phyloP scores from a whole-genome alignment of 2,797 vertebrate species.

The Parambassis ranga region DNA sequence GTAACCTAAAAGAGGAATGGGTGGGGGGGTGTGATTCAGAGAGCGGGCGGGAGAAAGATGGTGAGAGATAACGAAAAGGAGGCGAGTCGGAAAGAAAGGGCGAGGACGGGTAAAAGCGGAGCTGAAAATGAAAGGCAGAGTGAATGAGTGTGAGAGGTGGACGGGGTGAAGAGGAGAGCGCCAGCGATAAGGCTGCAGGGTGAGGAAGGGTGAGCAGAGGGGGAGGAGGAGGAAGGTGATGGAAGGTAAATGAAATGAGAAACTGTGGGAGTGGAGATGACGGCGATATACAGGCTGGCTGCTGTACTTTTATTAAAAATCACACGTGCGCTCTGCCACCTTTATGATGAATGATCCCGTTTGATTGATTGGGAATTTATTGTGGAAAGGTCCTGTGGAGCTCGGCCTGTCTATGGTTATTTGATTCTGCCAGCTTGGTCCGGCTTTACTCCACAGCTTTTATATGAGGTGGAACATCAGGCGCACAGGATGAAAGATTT shows the following conservation, averaged over 20 bases:
- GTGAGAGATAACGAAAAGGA: conserved; percentile 32
- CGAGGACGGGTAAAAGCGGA: conserved; percentile 35
- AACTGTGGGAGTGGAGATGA: conserved; percentile 24
- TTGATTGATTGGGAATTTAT: conserved; percentile 35
- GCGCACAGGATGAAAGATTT: background rate
- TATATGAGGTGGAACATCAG: background rate
- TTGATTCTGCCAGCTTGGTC: background rate
- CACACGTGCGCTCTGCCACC: background rate
- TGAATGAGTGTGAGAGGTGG: conserved; percentile 18
- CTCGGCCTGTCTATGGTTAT: background rate
- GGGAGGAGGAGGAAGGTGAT: conserved; percentile 32
- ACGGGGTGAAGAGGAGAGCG: background rate
- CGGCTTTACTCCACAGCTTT: background rate
- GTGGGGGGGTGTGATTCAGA: conserved; percentile 19
- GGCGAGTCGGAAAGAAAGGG: conserved; percentile 35
- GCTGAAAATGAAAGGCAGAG: conserved; percentile 46
- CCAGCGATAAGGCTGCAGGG: conserved; percentile 36
- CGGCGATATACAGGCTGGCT: background rate
- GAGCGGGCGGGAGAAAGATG: conserved; percentile 29
- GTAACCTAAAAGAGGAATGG: conserved; percentile 16
- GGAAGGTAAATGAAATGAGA: conserved; percentile 59
- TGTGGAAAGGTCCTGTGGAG: background rate
- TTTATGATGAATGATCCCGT: background rate
- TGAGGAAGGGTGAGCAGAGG: conserved; percentile 27
- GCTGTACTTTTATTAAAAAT: conserved; percentile 52